These are phyloP conservation scores for Volucella zonaria DNA, from an alignment of 2,888 invertebrate species.

Conservation along the genomic window DNA sequence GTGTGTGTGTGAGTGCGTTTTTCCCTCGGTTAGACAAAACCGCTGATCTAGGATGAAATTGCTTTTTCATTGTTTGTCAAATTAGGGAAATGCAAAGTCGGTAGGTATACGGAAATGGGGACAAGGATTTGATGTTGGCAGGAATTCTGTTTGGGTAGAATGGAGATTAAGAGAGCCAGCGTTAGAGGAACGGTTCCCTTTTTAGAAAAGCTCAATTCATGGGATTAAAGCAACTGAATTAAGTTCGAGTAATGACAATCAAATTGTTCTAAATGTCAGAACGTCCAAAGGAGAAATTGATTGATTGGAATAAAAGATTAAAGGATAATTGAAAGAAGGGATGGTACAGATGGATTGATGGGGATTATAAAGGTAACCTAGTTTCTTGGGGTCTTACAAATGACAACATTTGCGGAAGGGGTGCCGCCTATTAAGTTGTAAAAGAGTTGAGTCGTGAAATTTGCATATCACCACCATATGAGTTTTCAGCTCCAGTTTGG, in stretches of 20 bases:
- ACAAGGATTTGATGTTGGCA: not conserved
- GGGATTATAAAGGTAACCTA: too few species aligned
- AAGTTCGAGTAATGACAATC: slow-evolving; percentile 64
- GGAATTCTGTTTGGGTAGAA: slow-evolving; percentile 1
- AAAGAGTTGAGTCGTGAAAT: too few species aligned
- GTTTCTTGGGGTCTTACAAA: too few species aligned
- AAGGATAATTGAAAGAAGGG: slow-evolving; percentile 14
- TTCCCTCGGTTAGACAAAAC: slow-evolving; percentile 66
- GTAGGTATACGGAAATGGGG: slow-evolving; percentile 1
- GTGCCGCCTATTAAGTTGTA: too few species aligned
- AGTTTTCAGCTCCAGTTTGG: too few species aligned
- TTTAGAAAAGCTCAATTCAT: slow-evolving; percentile 63
- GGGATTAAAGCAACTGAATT: slow-evolving; percentile 61
- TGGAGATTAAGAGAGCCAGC: slow-evolving; percentile 48
- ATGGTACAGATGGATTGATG: too few species aligned
- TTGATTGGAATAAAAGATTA: slow-evolving; percentile 64
- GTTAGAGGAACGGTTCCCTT: slow-evolving; percentile 36
- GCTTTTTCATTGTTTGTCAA: slow-evolving; percentile 74
- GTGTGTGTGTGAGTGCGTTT: slow-evolving; percentile 29
- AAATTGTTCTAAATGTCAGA: slow-evolving; percentile 67
- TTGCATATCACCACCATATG: too few species aligned
- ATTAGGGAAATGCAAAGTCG: slow-evolving; percentile 70
- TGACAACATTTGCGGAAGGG: too few species aligned
- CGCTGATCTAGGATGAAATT: slow-evolving; percentile 74
- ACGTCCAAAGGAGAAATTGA: slow-evolving; percentile 50